phyloP scores from a whole-genome alignment of 1,140 invertebrate species.

The Daktulosphaira vitifoliae region DNA sequence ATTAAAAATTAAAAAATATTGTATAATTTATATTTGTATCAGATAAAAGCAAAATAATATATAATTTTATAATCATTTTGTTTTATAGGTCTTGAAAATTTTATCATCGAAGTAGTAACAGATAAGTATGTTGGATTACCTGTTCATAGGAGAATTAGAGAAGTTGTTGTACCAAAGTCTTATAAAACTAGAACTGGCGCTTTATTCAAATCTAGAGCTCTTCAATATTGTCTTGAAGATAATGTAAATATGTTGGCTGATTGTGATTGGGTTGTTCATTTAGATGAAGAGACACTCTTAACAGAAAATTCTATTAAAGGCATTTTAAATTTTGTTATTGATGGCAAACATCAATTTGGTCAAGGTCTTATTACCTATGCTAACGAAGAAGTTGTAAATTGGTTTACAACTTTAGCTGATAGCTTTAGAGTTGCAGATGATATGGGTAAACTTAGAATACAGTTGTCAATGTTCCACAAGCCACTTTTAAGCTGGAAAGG shows the following conservation, averaged over 20 bases:
- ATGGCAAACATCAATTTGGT: slow-evolving; percentile 92
- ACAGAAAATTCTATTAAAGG: slow-evolving; percentile 86
- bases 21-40: no score
- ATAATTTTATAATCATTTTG: no score
- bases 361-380: slow-evolving; percentile 98
- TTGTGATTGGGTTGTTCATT: slow-evolving; percentile 93
- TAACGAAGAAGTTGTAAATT: slow-evolving; percentile 92
- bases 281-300: slow-evolving; percentile 94
- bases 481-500: slow-evolving; percentile 97
- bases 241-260: slow-evolving; percentile 78
- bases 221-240: slow-evolving; percentile 93
- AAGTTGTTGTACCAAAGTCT: slow-evolving; percentile 75
- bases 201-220: slow-evolving; percentile 86
- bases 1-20: not conserved
- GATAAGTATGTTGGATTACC: slow-evolving; percentile 75
- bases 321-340: slow-evolving; percentile 90
- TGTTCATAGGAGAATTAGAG: slow-evolving; percentile 61
- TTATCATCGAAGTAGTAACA: slow-evolving; percentile 93
- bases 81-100: slow-evolving; percentile 75
- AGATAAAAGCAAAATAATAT: no score
- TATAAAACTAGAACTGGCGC: slow-evolving; percentile 86
- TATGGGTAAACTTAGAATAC: slow-evolving; percentile 90
- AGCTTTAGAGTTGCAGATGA: slow-evolving; percentile 94
- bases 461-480: slow-evolving; percentile 88
- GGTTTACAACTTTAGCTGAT: slow-evolving; percentile 93